Conservation (phyloP, 2,888 invertebrate species). For the Lithophane semibrunnea region DNA sequence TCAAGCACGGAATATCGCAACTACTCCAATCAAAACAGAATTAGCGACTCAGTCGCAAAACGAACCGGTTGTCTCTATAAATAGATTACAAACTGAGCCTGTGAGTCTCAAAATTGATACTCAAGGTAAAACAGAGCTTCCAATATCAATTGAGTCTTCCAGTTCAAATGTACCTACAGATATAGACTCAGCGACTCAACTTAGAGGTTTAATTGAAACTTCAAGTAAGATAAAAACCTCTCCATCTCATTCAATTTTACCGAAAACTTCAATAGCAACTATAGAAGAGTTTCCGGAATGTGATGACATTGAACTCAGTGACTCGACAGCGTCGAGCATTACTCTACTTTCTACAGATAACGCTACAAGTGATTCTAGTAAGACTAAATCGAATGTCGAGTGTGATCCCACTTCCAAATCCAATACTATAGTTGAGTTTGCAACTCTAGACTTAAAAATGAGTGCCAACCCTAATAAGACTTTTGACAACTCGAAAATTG, state of each 20-base stretch:
- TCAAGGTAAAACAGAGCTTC: constrained; percentile 44
- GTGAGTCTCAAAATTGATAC: constrained; percentile 26
- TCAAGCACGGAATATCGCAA: constrained; percentile 6
- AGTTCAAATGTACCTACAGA: not conserved
- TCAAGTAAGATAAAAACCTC: constrained; percentile 49
- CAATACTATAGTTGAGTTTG: not conserved
- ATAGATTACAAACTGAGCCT: constrained; percentile 25
- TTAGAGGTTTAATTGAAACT: constrained; percentile 44
- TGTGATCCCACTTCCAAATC: not conserved
- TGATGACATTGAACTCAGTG: constrained; percentile 42
- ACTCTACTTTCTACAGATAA: constrained; percentile 30
- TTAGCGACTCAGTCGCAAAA: constrained; percentile 10
- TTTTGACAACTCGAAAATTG: constrained; percentile 15
- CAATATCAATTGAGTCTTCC: constrained; percentile 46
- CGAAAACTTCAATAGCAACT: constrained; percentile 38
- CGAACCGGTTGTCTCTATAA: constrained; percentile 1
- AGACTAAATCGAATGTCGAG: constrained; percentile 33
- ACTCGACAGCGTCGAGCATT: constrained; percentile 29
- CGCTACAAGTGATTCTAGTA: constrained; percentile 23
- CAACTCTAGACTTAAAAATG: constrained; percentile 17
- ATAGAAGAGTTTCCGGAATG: constrained; percentile 55
- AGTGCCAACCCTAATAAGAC: constrained; percentile 17
- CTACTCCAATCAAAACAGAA: constrained; percentile 1
- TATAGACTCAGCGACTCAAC: constrained; percentile 36
- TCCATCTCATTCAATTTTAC: constrained; percentile 43